Conservation (phyloP, 2,888 invertebrate species). For the Asteroscopus sphinx region DNA sequence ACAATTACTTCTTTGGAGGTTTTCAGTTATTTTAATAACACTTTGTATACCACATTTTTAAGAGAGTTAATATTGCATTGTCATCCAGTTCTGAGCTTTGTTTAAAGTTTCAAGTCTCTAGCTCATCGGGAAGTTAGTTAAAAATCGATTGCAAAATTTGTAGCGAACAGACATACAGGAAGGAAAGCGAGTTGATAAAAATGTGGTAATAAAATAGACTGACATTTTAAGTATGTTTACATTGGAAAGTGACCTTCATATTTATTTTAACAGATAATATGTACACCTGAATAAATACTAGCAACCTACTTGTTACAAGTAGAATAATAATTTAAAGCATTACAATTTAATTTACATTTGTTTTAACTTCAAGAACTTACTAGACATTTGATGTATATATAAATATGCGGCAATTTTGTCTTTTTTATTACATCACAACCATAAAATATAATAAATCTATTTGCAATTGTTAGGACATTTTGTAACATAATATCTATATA, state of each 20-base stretch:
- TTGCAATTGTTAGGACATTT: conserved; percentile 71
- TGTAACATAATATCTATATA: conserved; percentile 74
- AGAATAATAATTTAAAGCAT: conserved; percentile 6
- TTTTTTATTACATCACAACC: conserved; percentile 19
- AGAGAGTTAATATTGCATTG: no score
- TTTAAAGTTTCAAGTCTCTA: no score
- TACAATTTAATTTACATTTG: not conserved
- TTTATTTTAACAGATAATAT: conserved; percentile 28
- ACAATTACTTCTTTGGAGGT: no score
- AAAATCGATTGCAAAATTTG: no score
- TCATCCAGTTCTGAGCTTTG: no score
- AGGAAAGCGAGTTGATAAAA: no score
- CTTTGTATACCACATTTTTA: no score
- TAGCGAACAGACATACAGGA: no score
- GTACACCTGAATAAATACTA: conserved; percentile 46
- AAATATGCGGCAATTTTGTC: not conserved
- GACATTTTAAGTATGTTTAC: conserved; percentile 1
- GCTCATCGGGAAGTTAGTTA: no score
- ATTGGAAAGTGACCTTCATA: conserved; percentile 14
- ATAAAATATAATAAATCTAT: conserved; percentile 11
- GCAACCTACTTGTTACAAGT: conserved; percentile 3
- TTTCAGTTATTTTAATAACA: no score
- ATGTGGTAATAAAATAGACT: no score
- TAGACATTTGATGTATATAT: not conserved
- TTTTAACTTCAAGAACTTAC: conserved; percentile 4